Conservation (phyloP, 2,888 invertebrate genomes). For the Hecatera dysodea region DNA sequence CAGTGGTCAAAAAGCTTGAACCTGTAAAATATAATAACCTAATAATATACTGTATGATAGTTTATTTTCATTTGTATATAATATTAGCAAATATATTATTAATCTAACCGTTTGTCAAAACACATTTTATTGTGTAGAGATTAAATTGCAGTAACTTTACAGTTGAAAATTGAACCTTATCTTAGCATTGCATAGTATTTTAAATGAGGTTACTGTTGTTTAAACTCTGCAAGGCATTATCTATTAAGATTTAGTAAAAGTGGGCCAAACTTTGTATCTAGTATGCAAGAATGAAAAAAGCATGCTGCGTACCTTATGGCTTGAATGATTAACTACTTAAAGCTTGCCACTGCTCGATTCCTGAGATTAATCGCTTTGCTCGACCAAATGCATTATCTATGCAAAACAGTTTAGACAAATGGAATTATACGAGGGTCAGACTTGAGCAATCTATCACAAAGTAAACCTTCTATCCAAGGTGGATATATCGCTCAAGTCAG, state of each 20-base stretch:
- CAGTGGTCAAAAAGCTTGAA: constrained; percentile 15
- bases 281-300: constrained; percentile 8
- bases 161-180: not conserved
- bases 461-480: not conserved
- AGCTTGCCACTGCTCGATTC: not conserved
- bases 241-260: no score
- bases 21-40: constrained; percentile 15
- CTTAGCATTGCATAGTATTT: not conserved
- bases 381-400: not conserved
- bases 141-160: not conserved
- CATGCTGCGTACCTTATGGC: constrained; percentile 18
- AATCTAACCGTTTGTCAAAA: constrained; percentile 41
- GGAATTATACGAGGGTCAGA: not conserved
- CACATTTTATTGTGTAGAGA: not conserved
- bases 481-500: constrained; percentile 9
- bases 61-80: constrained; percentile 37
- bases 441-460: constrained; percentile 6
- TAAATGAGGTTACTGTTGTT: not conserved
- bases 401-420: constrained; percentile 44
- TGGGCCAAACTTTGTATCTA: not conserved
- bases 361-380: constrained; percentile 12
- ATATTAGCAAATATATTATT: constrained; percentile 1
- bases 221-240: not conserved
- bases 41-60: constrained; percentile 12
- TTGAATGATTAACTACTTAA: not conserved